phyloP scores from a whole-genome alignment of 2,888 invertebrate species.

The Saturnia japonica region DNA sequence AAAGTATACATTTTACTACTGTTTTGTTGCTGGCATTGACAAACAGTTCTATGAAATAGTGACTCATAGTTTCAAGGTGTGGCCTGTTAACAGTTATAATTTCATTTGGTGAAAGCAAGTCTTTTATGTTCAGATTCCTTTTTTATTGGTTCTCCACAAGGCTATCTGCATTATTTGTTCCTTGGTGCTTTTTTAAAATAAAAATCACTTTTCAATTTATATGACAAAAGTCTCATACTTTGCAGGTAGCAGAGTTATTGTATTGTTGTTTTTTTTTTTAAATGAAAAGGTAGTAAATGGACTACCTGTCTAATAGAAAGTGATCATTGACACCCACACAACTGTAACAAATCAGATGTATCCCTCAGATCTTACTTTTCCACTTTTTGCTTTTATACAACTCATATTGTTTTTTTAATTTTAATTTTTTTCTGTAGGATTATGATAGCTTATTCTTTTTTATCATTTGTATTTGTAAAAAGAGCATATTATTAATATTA shows the following conservation, averaged over 20 bases:
- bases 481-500: too few species aligned
- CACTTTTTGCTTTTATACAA: too few species aligned
- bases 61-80: conserved; percentile 4
- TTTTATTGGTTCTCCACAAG: background rate
- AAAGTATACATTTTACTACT: background rate
- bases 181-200: background rate
- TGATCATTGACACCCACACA: background rate
- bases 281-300: background rate
- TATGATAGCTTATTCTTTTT: too few species aligned
- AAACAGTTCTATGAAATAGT: conserved; percentile 6
- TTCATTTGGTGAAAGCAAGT: background rate
- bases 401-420: too few species aligned
- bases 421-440: too few species aligned
- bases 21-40: background rate
- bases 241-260: background rate
- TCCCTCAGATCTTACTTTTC: too few species aligned
- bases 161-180: background rate
- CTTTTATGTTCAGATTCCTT: background rate
- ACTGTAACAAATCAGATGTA: too few species aligned
- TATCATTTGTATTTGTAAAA: too few species aligned
- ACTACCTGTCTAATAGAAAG: background rate
- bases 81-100: background rate
- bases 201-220: too few species aligned
- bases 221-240: background rate
- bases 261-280: background rate